phyloP scores from a whole-genome alignment of 1,140 invertebrate genomes.

The Eubasilissa regina region DNA sequence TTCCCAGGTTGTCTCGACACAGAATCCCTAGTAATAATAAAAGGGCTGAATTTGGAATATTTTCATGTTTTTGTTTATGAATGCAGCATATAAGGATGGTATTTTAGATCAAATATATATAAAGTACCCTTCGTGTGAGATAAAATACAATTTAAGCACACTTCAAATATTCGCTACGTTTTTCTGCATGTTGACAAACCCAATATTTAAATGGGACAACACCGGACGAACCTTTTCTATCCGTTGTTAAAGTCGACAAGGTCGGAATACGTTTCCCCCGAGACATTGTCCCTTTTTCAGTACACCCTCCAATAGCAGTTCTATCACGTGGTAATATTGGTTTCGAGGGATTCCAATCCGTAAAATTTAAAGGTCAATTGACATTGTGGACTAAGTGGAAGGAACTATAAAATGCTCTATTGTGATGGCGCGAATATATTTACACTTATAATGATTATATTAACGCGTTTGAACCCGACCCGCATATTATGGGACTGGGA shows the following conservation, averaged over 20 bases:
- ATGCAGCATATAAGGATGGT: no score
- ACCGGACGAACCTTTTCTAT: constrained; percentile 11
- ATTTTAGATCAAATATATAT: no score
- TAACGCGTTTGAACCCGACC: no score
- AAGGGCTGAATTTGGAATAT: no score
- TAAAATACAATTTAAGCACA: no score
- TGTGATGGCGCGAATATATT: no score
- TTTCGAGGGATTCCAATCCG: not conserved
- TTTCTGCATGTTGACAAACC: not conserved
- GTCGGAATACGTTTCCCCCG: not conserved
- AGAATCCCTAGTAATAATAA: no score
- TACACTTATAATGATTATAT: no score
- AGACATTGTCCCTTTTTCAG: constrained; percentile 9
- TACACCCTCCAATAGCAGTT: constrained; percentile 2
- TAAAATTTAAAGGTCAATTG: constrained; percentile 15
- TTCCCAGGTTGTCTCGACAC: no score
- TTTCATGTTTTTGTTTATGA: no score
- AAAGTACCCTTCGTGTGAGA: no score
- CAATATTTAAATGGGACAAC: constrained; percentile 11
- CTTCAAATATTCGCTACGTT: not conserved
- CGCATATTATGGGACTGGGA: no score
- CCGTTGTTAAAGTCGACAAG: not conserved
- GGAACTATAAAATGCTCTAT: not conserved
- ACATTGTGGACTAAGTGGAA: not conserved
- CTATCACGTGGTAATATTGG: constrained; percentile 4